Base-by-base conservation (phyloP, 2,113 vertebrate species). In the Phasianus colchicus region DNA sequence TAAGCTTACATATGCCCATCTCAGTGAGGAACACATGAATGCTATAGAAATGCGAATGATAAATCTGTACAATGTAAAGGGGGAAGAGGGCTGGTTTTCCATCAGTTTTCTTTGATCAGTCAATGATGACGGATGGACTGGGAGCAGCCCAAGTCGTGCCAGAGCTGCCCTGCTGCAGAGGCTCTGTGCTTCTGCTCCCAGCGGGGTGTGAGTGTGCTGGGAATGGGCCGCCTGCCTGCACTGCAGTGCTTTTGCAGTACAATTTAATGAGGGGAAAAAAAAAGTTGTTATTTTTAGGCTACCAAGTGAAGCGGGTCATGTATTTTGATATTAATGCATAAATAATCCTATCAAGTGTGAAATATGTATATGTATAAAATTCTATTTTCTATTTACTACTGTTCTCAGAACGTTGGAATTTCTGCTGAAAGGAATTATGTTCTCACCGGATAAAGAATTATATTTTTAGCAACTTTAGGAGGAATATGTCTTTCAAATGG, bases 131-230 rank as follows among this genome's bases (percentile, higher is more conserved):
- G 48, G 58, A 20, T 60, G 40, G 83, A 55, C 60, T 5, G 45
- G 15, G 7, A 2, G 4, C 48, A 27, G 63, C 38, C n/a, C 3
- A 7, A 1, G 5, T 38, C 0, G 0, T 34, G 6, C 11, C 25
- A 6, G 52, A 73, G n/a, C 75, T 38, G 36, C 52, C 43, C 71
- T 57, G 82, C 71, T 79, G n/a, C 38, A 58, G 27, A 66, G 4
- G 1, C 24, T 69, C 65, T 15, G 65, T 0, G 4, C 38, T 54
- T 4, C 52, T 61, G 7, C 21, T 65, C 1, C 0, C 1, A 3
- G n/a, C 22, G 7, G 21, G 36, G 40, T 27, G 14, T 10, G 30
- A 22, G 13, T 4, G n/a, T 13, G 42, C 6, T 27, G 14, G 66
- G 27, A 64, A 36, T 3, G 60, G 47, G 30, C 65, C 60, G 11